Percentiles rank a stretch among this genome's conserved stretches.
Evolutionary conservation across 2,113 vertebrate species (phyloP).

Genomic region (Micromys minutus): DNA sequence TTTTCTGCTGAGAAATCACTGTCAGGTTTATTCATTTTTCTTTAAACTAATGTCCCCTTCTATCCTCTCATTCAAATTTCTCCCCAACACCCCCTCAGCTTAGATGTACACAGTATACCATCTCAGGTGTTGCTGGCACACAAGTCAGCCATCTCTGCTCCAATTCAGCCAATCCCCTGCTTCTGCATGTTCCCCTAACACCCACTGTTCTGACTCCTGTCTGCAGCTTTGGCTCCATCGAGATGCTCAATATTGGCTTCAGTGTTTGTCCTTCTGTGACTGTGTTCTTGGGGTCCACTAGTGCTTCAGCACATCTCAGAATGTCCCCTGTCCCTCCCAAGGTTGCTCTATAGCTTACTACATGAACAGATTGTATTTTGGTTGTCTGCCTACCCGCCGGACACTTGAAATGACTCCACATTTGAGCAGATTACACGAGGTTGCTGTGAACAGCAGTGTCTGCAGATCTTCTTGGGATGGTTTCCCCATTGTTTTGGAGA

Average conservation of each 20-base stretch:
- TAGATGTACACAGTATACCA: not conserved
- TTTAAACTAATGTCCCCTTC: not conserved
- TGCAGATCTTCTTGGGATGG: not conserved
- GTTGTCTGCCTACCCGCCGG: accelerated
- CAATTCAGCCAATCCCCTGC: too few species aligned
- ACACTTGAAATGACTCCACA: not conserved
- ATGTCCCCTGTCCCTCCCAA: not conserved
- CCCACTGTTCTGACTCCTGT: accelerated
- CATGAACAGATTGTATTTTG: accelerated
- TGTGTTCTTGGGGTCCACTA: not conserved
- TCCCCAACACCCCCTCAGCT: not conserved
- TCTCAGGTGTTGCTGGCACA: accelerated
- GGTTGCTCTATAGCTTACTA: accelerated
- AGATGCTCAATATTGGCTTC: not conserved
- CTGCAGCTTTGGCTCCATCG: not conserved
- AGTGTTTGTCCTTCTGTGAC: not conserved
- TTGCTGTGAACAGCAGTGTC: accelerated
- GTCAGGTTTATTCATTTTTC: not conserved
- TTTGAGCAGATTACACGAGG: not conserved
- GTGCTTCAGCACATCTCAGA: not conserved
- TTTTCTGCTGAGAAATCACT: not conserved
- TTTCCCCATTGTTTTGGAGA: not conserved
- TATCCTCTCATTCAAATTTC: not conserved
- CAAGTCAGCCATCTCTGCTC: not conserved
- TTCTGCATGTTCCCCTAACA: accelerated